Percentiles rank a stretch among this genome's conserved stretches.
These are phyloP conservation scores for Heliconius hortense DNA, from an alignment of 2,888 invertebrate species.

Conservation along the genomic window DNA sequence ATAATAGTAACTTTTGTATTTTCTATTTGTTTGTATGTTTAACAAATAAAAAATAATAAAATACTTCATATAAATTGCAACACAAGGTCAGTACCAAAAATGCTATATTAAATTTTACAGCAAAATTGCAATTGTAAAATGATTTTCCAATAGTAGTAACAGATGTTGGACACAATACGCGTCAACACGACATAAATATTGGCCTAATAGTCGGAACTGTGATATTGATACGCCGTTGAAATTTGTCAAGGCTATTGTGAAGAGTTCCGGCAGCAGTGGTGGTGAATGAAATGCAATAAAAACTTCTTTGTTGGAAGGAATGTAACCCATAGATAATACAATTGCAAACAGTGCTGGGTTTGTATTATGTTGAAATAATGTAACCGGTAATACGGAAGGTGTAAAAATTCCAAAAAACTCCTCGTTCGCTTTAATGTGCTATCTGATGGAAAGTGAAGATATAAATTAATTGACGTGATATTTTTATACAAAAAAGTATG, in stretches of 20 bases:
- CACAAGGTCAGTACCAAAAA: conserved; percentile 9
- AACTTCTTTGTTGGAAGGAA: conserved; percentile 60
- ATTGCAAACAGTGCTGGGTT: not conserved
- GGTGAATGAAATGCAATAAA: conserved; percentile 48
- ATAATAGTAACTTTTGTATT: too few species aligned
- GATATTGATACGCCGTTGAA: conserved; percentile 72
- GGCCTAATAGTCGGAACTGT: conserved; percentile 75
- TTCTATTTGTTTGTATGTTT: too few species aligned
- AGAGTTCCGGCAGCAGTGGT: conserved; percentile 74
- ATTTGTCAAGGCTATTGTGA: conserved; percentile 73
- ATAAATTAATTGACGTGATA: not conserved
- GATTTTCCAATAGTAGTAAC: conserved; percentile 39
- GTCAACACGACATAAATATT: conserved; percentile 75
- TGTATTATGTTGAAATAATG: not conserved
- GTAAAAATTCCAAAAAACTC: not conserved
- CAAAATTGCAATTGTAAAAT: conserved; percentile 38
- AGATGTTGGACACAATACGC: conserved; percentile 55
- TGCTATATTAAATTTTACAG: conserved; percentile 34
- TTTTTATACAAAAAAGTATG: too few species aligned
- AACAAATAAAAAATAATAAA: not conserved
- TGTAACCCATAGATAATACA: conserved; percentile 69
- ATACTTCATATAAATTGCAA: not conserved
- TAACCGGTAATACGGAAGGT: not conserved
- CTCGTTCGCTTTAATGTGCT: not conserved
- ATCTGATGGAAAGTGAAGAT: not conserved